Conservation (phyloP, 2,113 vertebrate genomes). For the Perca fluviatilis region DNA sequence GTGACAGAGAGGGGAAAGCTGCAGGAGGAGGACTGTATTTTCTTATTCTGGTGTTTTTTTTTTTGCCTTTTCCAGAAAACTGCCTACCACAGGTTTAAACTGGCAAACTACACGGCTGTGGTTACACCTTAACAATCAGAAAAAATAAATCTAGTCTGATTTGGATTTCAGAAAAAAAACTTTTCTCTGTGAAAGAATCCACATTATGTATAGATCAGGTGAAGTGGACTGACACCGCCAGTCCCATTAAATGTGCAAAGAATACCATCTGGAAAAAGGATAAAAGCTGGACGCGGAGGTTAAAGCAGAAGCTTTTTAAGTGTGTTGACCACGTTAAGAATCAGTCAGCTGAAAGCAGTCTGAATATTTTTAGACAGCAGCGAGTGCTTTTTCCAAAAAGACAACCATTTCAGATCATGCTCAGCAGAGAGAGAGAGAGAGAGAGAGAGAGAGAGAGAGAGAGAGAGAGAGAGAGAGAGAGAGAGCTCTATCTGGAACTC, state of each 20-base stretch:
- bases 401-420: slow-evolving; percentile 25
- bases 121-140: background rate
- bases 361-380: slow-evolving; percentile 54
- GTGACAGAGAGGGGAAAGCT: too few species aligned
- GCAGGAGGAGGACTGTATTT: too few species aligned
- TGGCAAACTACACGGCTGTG: background rate
- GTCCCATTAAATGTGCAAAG: slow-evolving; percentile 30
- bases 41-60: too few species aligned
- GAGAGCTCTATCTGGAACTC: background rate
- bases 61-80: too few species aligned
- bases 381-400: slow-evolving; percentile 6
- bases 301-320: slow-evolving; percentile 32
- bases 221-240: background rate
- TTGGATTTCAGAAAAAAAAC: background rate
- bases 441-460: too few species aligned
- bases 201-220: slow-evolving; percentile 9
- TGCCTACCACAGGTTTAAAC: too few species aligned
- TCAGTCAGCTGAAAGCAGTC: slow-evolving; percentile 24
- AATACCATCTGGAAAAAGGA: background rate
- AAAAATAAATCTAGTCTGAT: background rate
- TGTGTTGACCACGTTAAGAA: slow-evolving; percentile 18
- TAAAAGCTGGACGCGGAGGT: background rate
- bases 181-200: background rate
- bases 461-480: too few species aligned
- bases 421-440: background rate